Conservation (phyloP, 2,888 invertebrate genomes). For the Hemicrepidius hirtus region DNA sequence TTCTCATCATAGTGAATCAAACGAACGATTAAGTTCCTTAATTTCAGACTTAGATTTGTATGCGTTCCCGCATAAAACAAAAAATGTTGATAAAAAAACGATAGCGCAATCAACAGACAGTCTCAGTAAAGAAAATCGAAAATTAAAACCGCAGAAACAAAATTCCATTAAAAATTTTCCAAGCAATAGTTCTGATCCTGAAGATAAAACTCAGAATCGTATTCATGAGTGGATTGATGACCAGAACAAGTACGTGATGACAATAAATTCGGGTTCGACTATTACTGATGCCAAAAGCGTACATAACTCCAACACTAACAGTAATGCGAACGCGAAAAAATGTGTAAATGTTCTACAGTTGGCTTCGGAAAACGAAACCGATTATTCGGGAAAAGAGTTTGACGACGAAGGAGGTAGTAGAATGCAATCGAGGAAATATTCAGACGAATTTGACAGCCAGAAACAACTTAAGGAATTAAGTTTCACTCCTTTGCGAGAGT, state of each 20-base stretch:
- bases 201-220: constrained; percentile 52
- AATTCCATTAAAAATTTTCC: neutral
- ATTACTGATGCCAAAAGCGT: constrained; percentile 34
- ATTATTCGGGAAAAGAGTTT: constrained; percentile 30
- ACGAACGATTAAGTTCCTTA: constrained; percentile 2
- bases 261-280: constrained; percentile 24
- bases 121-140: neutral
- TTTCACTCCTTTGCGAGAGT: constrained; percentile 11
- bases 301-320: constrained; percentile 32
- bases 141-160: neutral
- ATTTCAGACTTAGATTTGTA: neutral
- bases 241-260: constrained; percentile 66
- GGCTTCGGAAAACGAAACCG: constrained; percentile 32
- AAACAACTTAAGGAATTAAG: constrained; percentile 20
- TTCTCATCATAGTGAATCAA: constrained; percentile 1
- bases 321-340: constrained; percentile 38
- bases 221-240: constrained; percentile 69
- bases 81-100: neutral
- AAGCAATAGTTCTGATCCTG: constrained; percentile 18
- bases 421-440: constrained; percentile 14
- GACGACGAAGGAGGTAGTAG: constrained; percentile 8
- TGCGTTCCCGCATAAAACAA: constrained; percentile 17
- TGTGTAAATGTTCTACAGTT: constrained; percentile 10
- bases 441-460: constrained; percentile 17
- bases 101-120: neutral